Conservation (phyloP, 2,888 invertebrate species). For the Scotopteryx bipunctaria region DNA sequence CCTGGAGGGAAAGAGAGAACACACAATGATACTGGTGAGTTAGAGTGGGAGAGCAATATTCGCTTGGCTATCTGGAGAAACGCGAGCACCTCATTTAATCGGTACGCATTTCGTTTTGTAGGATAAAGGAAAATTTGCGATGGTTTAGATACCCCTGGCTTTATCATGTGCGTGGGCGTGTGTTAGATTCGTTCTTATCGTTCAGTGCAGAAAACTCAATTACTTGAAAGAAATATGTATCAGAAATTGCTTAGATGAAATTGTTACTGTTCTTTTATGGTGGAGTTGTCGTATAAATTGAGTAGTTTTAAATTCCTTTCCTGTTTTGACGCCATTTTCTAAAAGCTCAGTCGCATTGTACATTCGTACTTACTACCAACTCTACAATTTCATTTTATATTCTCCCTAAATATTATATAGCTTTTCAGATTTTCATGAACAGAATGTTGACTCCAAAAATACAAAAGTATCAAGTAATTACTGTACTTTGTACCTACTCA, state of each 20-base stretch:
- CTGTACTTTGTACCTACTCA: background rate
- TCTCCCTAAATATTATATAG: too few species aligned
- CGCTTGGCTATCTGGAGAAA: constrained; percentile 80
- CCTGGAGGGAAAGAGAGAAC: constrained; percentile 59
- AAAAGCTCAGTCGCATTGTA: too few species aligned
- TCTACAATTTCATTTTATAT: too few species aligned
- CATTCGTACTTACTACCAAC: too few species aligned
- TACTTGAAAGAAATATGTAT: constrained; percentile 4
- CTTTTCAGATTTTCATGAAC: too few species aligned
- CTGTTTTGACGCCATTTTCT: too few species aligned
- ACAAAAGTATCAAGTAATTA: too few species aligned
- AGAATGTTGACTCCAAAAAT: too few species aligned
- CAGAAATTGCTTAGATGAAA: background rate
- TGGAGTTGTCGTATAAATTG: background rate
- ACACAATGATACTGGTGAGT: constrained; percentile 36
- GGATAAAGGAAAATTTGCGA: constrained; percentile 76
- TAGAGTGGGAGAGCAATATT: constrained; percentile 53
- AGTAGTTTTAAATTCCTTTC: too few species aligned
- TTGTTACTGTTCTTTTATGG: background rate
- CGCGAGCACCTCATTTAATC: constrained; percentile 83
- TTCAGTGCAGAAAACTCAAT: constrained; percentile 11
- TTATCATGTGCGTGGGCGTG: constrained; percentile 42
- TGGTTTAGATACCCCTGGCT: constrained; percentile 55
- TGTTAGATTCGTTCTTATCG: constrained; percentile 15
- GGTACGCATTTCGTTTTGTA: constrained; percentile 80